Base-by-base conservation (phyloP, 2,888 invertebrate genomes). In the Diploptera punctata region DNA sequence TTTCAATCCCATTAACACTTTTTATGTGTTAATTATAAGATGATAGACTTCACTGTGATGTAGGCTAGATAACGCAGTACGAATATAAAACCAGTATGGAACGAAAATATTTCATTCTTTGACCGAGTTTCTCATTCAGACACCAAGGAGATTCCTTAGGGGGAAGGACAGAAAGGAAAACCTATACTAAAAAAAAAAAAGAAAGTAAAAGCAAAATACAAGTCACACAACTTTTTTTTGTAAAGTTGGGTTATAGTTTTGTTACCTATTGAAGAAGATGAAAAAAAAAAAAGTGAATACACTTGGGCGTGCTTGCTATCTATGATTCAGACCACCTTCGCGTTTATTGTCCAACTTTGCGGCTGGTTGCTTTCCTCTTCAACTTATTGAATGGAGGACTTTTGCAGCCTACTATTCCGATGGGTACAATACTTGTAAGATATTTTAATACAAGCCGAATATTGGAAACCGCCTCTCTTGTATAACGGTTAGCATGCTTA, bases 71-170 rank as follows among this genome's bases (percentile, higher is more conserved):
- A n/a, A 57, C 57, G 26, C 57, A 26, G 29, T 57, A n/a, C 16
- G 57, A 57, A 57, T 31, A 57, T 21, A 57, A 29, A 57, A 57
- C n/a, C 29, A 29, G 57, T 57, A 57, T 57, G 26, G 57, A 29
- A 24, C 26, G 21, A 26, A 52, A 57, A 57, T 57, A 57, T 57
- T 29, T 29, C n/a, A 47, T 60, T 31, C 31, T 60, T 31, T 60
- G 31, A 31, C 31, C 31, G 60, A 60, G 60, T 60, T 60, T 60
- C 29, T n/a, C 18, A 29, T 29, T 29, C 26, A 43, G 21, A 26
- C 5, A n/a, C 21, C 13, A 29, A n/a, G 47, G 43, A 65, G 18
- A 21, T 31, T 47, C 65, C 65, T 47, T 33, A n/a, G 31, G 65
- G 19, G 47, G 18, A 47, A 44, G 44, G 65, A 65, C 65, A 24